Conservation (phyloP, 2,888 invertebrate genomes). For the Catocala fraxini region DNA sequence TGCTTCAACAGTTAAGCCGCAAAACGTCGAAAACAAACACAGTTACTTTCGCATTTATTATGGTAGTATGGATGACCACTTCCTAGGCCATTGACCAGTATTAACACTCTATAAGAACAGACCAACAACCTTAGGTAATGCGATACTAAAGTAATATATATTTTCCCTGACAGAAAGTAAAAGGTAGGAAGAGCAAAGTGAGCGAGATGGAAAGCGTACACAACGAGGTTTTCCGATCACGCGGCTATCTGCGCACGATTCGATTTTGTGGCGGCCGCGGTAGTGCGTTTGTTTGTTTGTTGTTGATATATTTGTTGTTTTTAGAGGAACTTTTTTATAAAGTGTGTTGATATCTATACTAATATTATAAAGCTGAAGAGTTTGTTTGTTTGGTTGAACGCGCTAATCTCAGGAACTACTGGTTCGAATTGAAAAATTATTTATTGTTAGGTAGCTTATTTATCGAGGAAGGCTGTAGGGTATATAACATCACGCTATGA, state of each 20-base stretch:
- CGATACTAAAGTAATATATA: slow-evolving; percentile 28
- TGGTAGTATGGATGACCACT: background rate
- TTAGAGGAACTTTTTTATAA: no score
- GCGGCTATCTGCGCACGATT: slow-evolving; percentile 25
- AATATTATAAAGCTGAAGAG: no score
- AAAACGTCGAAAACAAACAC: no score
- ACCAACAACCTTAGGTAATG: slow-evolving; percentile 41
- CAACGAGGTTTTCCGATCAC: slow-evolving; percentile 55
- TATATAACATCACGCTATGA: no score
- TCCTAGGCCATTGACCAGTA: slow-evolving; percentile 23
- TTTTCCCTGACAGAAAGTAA: slow-evolving; percentile 49
- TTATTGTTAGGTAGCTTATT: no score
- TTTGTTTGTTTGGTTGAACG: no score
- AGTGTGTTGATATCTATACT: no score
- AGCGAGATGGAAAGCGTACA: slow-evolving; percentile 56
- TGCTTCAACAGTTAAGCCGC: no score
- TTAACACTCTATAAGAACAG: slow-evolving; percentile 12
- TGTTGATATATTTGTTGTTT: background rate
- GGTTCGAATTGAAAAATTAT: no score
- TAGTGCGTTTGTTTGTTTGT: slow-evolving; percentile 16
- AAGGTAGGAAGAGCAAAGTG: slow-evolving; percentile 23
- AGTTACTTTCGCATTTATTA: no score
- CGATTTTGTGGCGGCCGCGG: slow-evolving; percentile 9
- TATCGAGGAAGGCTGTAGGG: no score
- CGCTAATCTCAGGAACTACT: no score